A percentile compares a stretch with the other conserved stretches of the same genome.
Conservation (phyloP, 1,140 invertebrate genomes). For the Drosophila mauritiana region DNA sequence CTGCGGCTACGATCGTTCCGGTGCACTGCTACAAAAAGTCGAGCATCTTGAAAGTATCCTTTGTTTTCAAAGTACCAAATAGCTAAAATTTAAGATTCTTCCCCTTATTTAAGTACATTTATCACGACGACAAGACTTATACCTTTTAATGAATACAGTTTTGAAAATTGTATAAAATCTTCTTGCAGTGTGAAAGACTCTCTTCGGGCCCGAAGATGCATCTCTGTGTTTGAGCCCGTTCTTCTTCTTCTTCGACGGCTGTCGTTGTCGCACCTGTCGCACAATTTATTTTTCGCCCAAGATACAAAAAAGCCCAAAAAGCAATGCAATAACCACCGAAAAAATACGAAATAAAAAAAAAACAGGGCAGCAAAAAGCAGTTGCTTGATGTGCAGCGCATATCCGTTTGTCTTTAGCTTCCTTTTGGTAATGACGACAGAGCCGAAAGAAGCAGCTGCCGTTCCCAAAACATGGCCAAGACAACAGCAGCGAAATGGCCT, state of each 20-base stretch:
- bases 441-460: constrained; percentile 77
- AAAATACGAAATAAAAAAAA: constrained; percentile 38
- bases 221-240: constrained; percentile 9
- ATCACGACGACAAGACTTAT: no score
- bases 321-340: constrained; percentile 62
- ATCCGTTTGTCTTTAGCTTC: constrained; percentile 82
- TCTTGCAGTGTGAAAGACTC: constrained; percentile 7
- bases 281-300: constrained; percentile 81
- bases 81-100: no score
- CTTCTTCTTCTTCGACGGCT: constrained; percentile 41
- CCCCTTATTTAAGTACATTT: no score
- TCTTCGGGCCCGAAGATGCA: constrained; percentile 6
- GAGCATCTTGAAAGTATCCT: not conserved
- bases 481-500: constrained; percentile 24
- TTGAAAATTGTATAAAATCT: not conserved
- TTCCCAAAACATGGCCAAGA: constrained; percentile 33
- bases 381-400: constrained; percentile 79
- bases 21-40: constrained; percentile 9
- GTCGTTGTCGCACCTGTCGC: constrained; percentile 78
- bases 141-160: no score
- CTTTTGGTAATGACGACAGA: constrained; percentile 78
- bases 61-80: not conserved
- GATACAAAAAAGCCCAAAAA: constrained; percentile 69
- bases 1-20: constrained; percentile 11
- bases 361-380: constrained; percentile 58